phyloP scores from a whole-genome alignment of 2,113 vertebrate species.

The Coracopsis vasa region DNA sequence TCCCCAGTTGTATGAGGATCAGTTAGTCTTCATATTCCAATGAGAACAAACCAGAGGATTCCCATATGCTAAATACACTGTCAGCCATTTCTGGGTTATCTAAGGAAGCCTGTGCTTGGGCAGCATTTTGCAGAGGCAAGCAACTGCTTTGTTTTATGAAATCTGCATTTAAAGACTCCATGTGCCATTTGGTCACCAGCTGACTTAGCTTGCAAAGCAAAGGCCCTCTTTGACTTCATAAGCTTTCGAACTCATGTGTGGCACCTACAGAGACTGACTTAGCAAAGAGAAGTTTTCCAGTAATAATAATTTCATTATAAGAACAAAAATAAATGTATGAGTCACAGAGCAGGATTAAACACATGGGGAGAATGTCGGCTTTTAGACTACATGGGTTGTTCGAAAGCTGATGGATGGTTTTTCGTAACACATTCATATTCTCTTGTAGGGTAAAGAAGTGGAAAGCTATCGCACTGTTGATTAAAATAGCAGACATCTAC shows the following conservation, averaged over 20 bases:
- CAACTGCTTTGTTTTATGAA: constrained; percentile 35
- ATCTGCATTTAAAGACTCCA: background rate
- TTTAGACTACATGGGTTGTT: background rate
- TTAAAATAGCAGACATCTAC: background rate
- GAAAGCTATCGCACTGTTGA: background rate
- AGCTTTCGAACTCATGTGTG: constrained; percentile 25
- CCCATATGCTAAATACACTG: background rate
- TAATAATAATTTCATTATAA: constrained; percentile 43
- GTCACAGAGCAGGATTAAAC: constrained; percentile 39
- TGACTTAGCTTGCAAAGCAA: constrained; percentile 24
- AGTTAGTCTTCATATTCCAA: background rate
- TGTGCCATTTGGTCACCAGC: constrained; percentile 66
- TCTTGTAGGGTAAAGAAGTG: background rate
- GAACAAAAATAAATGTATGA: constrained; percentile 15
- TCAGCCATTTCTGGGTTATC: background rate
- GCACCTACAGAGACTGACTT: constrained; percentile 35
- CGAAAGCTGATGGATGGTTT: constrained; percentile 52
- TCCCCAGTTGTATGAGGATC: background rate
- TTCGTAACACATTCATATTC: background rate
- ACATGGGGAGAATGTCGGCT: constrained; percentile 13
- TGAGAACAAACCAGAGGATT: background rate
- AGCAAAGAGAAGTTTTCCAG: constrained; percentile 20
- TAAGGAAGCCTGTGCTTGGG: background rate
- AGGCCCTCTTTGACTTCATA: background rate
- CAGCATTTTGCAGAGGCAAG: constrained; percentile 16